These are phyloP conservation scores for Acronicta psi DNA, from an alignment of 2,888 invertebrate genomes.

Conservation along the genomic window DNA sequence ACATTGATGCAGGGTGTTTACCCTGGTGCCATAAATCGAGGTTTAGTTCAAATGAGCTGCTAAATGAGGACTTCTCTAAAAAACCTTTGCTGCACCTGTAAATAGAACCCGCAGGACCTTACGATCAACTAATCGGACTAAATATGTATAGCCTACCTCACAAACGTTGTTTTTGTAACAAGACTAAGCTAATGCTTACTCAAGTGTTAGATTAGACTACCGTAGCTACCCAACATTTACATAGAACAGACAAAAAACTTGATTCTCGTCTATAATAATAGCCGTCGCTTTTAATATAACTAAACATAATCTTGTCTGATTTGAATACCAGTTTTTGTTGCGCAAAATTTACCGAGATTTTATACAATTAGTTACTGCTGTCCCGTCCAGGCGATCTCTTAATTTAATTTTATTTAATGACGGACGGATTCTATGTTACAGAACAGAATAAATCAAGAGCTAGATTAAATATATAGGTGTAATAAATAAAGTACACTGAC, in stretches of 20 bases:
- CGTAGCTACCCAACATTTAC: conserved; percentile 44
- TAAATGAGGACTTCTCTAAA: no score
- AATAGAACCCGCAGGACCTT: no score
- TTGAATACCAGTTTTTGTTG: conserved; percentile 55
- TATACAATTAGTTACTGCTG: conserved; percentile 50
- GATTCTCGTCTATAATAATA: conserved; percentile 26
- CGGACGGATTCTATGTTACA: conserved; percentile 22
- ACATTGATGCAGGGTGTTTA: no score
- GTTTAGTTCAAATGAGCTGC: no score
- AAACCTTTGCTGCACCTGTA: no score
- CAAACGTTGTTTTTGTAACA: conserved; percentile 12
- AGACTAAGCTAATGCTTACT: conserved; percentile 28
- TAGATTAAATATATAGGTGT: conserved; percentile 28
- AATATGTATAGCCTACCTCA: no score
- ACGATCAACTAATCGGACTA: no score
- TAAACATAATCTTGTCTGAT: conserved; percentile 46
- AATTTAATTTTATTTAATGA: conserved; percentile 49
- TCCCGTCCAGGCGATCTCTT: conserved; percentile 43
- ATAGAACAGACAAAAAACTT: conserved; percentile 50
- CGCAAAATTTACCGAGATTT: conserved; percentile 49
- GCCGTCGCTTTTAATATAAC: conserved; percentile 32
- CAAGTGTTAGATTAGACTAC: conserved; percentile 37
- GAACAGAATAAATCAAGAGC: conserved; percentile 39
- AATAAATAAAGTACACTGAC: conserved; percentile 52
- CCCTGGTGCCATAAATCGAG: no score